Percentiles rank a stretch among this genome's conserved stretches.
phyloP scores from a whole-genome alignment of 2,888 invertebrate species.

The Drosophila mettleri region DNA sequence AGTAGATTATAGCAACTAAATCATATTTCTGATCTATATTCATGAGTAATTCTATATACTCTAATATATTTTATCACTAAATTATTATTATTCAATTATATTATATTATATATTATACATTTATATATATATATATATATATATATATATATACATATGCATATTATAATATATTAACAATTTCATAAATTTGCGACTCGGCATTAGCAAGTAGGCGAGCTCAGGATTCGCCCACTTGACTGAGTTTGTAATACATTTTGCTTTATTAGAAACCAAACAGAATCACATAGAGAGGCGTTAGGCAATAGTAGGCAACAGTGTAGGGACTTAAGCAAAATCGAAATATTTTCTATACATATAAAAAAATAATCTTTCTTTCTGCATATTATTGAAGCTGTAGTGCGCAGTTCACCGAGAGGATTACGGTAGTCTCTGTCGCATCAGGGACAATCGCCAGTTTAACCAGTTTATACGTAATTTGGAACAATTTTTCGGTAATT shows the following conservation, averaged over 20 bases:
- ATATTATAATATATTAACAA: no score
- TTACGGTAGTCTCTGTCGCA: background rate
- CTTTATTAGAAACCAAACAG: background rate
- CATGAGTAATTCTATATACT: no score
- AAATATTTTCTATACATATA: conserved; percentile 5
- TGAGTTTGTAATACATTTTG: background rate
- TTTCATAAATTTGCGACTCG: background rate
- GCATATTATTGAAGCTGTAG: background rate
- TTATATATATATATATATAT: no score
- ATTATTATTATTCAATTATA: no score
- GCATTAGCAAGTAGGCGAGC: background rate
- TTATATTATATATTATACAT: no score
- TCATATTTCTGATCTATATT: no score
- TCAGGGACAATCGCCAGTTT: background rate
- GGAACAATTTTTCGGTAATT: no score
- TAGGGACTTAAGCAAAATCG: conserved; percentile 2
- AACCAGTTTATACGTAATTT: background rate
- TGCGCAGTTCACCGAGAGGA: background rate
- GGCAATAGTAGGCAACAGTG: conserved; percentile 6
- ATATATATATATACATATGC: no score
- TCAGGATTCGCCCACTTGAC: no score
- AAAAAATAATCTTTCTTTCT: background rate
- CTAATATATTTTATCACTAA: no score
- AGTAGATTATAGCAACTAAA: no score
- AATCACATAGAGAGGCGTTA: background rate